A percentile compares a stretch with the other conserved stretches of the same genome.
phyloP scores from a whole-genome alignment of 1,140 invertebrate species.

The Pteromalus puparum region DNA sequence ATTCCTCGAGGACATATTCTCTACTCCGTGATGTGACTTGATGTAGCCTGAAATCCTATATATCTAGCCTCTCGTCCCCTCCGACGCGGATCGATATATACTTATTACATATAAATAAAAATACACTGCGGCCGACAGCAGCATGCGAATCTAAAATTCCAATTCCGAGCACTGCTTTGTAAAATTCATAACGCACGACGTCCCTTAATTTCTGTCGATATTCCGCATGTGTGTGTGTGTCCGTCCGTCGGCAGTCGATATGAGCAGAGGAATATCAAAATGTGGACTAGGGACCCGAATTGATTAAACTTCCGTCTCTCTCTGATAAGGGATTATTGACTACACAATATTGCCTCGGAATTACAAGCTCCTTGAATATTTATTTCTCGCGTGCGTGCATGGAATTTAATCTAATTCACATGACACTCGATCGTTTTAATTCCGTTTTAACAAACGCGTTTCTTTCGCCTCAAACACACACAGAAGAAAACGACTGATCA shows the following conservation, averaged over 20 bases:
- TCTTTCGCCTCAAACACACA: no score
- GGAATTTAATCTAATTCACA: no score
- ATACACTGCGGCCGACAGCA: neutral
- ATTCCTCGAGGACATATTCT: neutral
- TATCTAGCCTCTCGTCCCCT: neutral
- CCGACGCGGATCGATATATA: neutral
- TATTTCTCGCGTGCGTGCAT: no score
- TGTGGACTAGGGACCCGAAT: no score
- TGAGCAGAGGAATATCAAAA: no score
- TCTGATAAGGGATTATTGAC: no score
- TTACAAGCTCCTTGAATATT: no score
- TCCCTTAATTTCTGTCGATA: constrained; percentile 10
- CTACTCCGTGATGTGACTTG: constrained; percentile 21
- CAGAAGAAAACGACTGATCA: no score
- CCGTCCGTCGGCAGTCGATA: neutral
- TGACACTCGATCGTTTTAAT: no score
- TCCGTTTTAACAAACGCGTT: no score
- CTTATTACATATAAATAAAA: constrained; percentile 21
- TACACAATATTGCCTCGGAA: no score
- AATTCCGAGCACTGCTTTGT: neutral
- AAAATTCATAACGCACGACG: constrained; percentile 28
- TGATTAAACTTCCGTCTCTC: no score
- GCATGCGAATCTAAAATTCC: constrained; percentile 5
- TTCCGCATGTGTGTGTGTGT: neutral
- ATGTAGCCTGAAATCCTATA: constrained; percentile 13